Evolutionary conservation across 1,140 invertebrate genomes (phyloP).

Genomic region (Zaprionus lachaisei): DNA sequence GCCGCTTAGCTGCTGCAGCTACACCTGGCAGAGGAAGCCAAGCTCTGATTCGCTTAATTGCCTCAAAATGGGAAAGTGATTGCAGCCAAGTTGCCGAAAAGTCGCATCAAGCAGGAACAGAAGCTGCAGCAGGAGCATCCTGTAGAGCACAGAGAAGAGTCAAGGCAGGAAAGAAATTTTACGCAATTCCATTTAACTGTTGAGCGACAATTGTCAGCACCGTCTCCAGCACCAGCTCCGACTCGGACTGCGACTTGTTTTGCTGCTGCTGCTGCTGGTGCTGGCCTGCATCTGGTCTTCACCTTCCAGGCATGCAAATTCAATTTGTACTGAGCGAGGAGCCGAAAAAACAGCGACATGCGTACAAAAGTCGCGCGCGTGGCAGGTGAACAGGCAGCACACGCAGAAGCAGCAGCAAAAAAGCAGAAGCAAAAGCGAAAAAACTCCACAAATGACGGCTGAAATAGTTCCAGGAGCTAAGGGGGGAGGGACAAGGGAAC

Average conservation of each 20-base stretch:
- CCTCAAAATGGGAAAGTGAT: conserved; percentile 76
- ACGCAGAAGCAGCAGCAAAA: conserved; percentile 4
- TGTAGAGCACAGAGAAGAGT: neutral
- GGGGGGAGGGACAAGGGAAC: neutral
- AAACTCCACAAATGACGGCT: conserved; percentile 58
- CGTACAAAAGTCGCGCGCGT: conserved; percentile 72
- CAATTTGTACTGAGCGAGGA: conserved; percentile 61
- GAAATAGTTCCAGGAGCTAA: conserved; percentile 58
- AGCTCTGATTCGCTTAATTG: conserved; percentile 63
- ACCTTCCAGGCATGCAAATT: conserved; percentile 74
- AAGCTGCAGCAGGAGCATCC: too few relatives aligned
- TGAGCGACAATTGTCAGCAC: conserved; percentile 67
- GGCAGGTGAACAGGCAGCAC: conserved; percentile 54
- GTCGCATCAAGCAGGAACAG: neutral
- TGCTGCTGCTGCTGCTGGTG: too few relatives aligned
- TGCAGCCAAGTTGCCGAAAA: conserved; percentile 48
- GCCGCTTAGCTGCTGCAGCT: conserved; percentile 51
- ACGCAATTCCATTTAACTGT: conserved; percentile 42
- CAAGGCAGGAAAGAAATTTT: conserved; percentile 7
- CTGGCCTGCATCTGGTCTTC: conserved; percentile 50
- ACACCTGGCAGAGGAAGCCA: conserved; percentile 41
- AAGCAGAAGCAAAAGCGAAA: conserved; percentile 12
- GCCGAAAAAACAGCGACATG: conserved; percentile 59
- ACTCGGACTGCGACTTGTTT: conserved; percentile 2
- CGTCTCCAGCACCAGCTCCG: neutral